These are phyloP conservation scores for Platygyra sinensis DNA, from an alignment of 64 coral and sea anemone species.

Conservation along the genomic window DNA sequence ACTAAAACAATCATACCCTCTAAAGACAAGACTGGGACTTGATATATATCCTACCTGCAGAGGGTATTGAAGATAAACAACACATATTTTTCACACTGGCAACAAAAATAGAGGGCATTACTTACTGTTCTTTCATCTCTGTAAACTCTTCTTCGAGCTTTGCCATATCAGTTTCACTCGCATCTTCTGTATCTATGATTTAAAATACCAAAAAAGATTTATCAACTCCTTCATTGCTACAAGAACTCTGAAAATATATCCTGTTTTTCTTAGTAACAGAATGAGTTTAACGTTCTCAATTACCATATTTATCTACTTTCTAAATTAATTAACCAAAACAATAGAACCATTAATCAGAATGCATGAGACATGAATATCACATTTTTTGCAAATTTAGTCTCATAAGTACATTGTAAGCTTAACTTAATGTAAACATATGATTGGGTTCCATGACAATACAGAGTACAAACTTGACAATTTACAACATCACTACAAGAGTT, in stretches of 20 bases:
- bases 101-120: background rate
- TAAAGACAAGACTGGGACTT: no score
- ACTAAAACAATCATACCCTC: no score
- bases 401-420: no score
- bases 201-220: background rate
- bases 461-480: background rate
- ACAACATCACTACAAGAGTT: background rate
- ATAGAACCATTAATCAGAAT: background rate
- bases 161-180: slow-evolving; percentile 99
- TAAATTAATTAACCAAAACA: background rate
- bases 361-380: background rate
- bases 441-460: background rate
- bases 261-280: no score
- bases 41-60: no score
- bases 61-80: no score
- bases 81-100: no score
- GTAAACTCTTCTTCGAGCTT: slow-evolving; percentile 99
- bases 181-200: slow-evolving; percentile 96
- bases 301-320: background rate
- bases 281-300: background rate
- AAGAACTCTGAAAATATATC: no score
- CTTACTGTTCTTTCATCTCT: slow-evolving; percentile 99
- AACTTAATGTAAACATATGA: slow-evolving; percentile 33
- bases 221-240: background rate
- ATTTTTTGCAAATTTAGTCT: background rate